phyloP scores from a whole-genome alignment of 2,888 invertebrate species.

The Lymantria dispar region DNA sequence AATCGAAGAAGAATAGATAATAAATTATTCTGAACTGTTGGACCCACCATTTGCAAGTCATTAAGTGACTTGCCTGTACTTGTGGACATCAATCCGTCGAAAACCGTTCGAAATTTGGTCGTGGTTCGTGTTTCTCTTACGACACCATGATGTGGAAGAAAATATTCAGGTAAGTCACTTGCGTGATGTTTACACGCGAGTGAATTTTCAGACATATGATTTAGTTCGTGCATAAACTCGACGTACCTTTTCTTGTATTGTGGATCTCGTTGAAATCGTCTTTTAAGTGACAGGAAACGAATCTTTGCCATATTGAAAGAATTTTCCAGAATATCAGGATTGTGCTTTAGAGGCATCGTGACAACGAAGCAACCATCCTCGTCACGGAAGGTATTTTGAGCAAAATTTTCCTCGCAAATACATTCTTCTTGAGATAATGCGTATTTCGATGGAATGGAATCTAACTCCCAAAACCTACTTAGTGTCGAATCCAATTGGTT shows the following conservation, averaged over 20 bases:
- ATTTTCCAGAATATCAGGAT: not conserved
- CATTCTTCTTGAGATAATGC: not conserved
- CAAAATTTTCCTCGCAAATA: not conserved
- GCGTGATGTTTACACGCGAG: not conserved
- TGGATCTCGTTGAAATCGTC: not conserved
- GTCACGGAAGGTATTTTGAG: not conserved
- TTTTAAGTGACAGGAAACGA: not conserved
- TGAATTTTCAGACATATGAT: not conserved
- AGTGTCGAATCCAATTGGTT: not conserved
- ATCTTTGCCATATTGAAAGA: not conserved
- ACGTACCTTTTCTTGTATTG: not conserved
- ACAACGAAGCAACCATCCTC: not conserved
- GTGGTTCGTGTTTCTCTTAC: not conserved
- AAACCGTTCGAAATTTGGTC: not conserved
- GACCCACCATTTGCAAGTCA: not conserved
- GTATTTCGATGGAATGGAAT: not conserved
- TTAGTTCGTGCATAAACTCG: not conserved
- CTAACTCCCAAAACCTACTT: not conserved
- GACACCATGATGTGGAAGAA: not conserved
- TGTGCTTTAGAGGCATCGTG: not conserved
- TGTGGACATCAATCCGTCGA: not conserved
- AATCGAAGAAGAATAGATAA: not conserved
- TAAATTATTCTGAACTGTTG: not conserved
- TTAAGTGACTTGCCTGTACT: not conserved
- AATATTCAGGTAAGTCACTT: not conserved